Conservation (phyloP, 2,113 vertebrate genomes). For the Microcebus griseorufus region DNA sequence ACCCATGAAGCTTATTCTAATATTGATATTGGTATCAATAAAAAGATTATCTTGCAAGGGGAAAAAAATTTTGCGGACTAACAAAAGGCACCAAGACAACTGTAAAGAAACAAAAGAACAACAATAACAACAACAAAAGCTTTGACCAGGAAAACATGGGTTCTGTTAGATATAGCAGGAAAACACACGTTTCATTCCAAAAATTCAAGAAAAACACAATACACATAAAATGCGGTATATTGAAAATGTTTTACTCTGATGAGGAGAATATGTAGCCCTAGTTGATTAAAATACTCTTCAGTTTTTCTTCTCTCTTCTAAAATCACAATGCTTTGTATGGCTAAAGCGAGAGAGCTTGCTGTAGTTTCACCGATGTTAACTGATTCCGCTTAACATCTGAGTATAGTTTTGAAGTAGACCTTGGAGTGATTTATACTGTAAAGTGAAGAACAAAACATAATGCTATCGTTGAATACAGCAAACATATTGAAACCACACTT, state of each 20-base stretch:
- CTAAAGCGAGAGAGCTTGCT: not conserved
- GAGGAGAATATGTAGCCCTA: not conserved
- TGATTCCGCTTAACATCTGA: not conserved
- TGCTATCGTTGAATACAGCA: not conserved
- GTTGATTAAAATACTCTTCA: not conserved
- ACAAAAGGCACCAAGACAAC: not conserved
- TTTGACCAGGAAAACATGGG: not conserved
- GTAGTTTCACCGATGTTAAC: not conserved
- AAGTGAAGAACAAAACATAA: not conserved
- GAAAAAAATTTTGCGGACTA: not conserved
- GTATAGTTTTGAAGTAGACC: not conserved
- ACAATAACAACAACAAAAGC: not conserved
- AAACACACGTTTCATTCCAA: not conserved
- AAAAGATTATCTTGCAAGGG: not conserved
- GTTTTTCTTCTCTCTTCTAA: not conserved
- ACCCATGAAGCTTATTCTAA: not conserved
- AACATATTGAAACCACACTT: not conserved
- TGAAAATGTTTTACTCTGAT: not conserved
- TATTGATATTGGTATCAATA: not conserved
- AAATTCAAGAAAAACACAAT: not conserved
- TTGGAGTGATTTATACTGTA: not conserved
- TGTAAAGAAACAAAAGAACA: not conserved
- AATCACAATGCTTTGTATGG: not conserved
- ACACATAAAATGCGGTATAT: not conserved
- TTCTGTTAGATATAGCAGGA: not conserved